Evolutionary conservation across 2,888 invertebrate genomes (phyloP).

Genomic region (Eristalinus aeneus): DNA sequence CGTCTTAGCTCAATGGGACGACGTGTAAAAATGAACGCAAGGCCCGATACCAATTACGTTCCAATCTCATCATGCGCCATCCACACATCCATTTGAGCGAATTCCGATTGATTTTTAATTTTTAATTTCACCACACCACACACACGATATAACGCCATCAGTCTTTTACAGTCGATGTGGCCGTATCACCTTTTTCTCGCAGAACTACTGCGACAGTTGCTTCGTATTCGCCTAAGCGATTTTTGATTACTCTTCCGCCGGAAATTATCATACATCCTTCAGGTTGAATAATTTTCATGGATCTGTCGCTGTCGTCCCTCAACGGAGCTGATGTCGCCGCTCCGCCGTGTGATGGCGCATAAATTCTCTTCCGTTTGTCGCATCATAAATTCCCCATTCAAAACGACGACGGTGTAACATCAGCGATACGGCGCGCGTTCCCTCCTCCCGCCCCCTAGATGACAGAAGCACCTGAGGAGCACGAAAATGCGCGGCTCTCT

Average conservation of each 20-base stretch:
- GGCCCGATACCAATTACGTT: background rate
- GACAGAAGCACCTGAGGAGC: slow-evolving; percentile 38
- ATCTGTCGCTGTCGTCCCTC: slow-evolving; percentile 71
- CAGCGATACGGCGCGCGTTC: slow-evolving; percentile 48
- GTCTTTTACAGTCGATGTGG: background rate
- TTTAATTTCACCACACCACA: slow-evolving; percentile 35
- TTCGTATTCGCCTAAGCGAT: slow-evolving; percentile 79
- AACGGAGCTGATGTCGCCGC: background rate
- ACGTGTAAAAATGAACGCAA: background rate
- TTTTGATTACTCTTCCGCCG: slow-evolving; percentile 81
- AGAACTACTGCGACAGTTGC: slow-evolving; percentile 59
- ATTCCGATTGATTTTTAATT: slow-evolving; percentile 65
- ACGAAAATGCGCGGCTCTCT: background rate
- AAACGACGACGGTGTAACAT: slow-evolving; percentile 61
- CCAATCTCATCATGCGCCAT: background rate
- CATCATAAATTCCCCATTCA: slow-evolving; percentile 70
- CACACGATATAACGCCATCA: background rate
- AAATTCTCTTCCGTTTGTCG: slow-evolving; percentile 70
- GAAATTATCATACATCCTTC: slow-evolving; percentile 81
- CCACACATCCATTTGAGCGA: slow-evolving; percentile 26
- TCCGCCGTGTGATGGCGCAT: slow-evolving; percentile 66
- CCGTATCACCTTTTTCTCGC: slow-evolving; percentile 31
- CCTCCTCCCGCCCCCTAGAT: slow-evolving; percentile 27
- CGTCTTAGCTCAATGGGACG: too few relatives aligned
- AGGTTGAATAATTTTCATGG: slow-evolving; percentile 80